Evolutionary conservation across 2,113 vertebrate species (phyloP), one percentile per base, ranked within the genome.

Genomic region (Chunga burmeisteri): DNA sequence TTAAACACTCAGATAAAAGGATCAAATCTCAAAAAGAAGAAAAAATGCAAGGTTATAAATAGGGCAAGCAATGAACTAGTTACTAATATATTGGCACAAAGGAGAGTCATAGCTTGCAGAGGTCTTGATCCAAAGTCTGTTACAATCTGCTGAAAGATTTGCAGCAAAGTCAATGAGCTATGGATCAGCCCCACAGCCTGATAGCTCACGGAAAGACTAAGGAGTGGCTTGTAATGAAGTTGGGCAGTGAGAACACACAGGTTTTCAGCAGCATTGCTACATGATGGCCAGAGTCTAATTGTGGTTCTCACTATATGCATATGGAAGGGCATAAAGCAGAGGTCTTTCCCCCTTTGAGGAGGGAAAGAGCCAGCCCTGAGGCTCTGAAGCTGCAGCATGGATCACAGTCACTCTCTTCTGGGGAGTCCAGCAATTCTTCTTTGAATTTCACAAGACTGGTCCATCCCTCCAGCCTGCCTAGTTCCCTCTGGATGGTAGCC

Each of bases 311-410:
- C 16, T 55, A 17, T 4, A 29, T 26, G 23, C 10, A 38, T 17
- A 8, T 46, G 25, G n/a, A 73, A 81, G 7, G 22, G 27, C 58
- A 80, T 17, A 63, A 58, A 83, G 27, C 34, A 83, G 71, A 87
- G 16, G 4, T 44, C 13, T 77, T 72, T 81, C 13, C 14, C 15
- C 25, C 46, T 9, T n/a, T 0, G 0, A 47, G 38, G 30, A 68
- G 15, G 13, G 32, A 73, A 63, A 23, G 16, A 47, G 6, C 9
- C 49, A 84, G 20, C 12, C 20, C 12, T 46, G 63, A 53, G 32
- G 9, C 30, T 71, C 62, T 85, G 36, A 6, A 30, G 36, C 4
- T 61, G 27, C 6, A 0, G 7, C 26, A 11, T 46, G 34, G 23
- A 71, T 52, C 56, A 27, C 38, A 59, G 17, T 29, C 8, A 34